phyloP scores from a whole-genome alignment of 37 sponge, comb jelly and placozoan species.

The Diacarnus erythraeanus region DNA sequence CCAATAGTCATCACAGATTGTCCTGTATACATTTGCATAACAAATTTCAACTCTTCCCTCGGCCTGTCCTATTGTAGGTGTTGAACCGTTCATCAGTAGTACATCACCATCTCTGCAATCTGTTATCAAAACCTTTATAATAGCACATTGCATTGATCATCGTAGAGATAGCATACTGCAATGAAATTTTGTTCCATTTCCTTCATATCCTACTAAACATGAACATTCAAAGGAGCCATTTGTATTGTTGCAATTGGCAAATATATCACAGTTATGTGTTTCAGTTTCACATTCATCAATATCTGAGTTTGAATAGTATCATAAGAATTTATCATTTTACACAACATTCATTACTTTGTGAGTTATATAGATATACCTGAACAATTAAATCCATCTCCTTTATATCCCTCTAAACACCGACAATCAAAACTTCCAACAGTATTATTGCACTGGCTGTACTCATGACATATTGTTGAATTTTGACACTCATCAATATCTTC shows the following conservation, averaged over 20 bases:
- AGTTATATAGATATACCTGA: too few species aligned
- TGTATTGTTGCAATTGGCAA: slow-evolving; percentile 23
- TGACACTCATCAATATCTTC: slow-evolving; percentile 40
- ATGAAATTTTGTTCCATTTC: slow-evolving; percentile 8
- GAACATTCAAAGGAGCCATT: slow-evolving; percentile 18
- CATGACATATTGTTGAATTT: not conserved
- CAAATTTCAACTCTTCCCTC: slow-evolving; percentile 23
- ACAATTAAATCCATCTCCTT: slow-evolving; percentile 21
- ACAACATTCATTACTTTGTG: too few species aligned
- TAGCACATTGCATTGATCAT: too few species aligned
- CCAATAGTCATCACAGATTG: slow-evolving; percentile 28
- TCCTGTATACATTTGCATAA: not conserved
- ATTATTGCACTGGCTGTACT: slow-evolving; percentile 5
- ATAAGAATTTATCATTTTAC: not conserved
- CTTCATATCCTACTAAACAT: slow-evolving; percentile 17
- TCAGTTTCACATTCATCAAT: slow-evolving; percentile 12
- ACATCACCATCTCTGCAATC: slow-evolving; percentile 37
- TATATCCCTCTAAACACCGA: slow-evolving; percentile 16
- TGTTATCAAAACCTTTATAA: too few species aligned
- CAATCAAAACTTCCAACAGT: slow-evolving; percentile 19
- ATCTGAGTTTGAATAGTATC: slow-evolving; percentile 1
- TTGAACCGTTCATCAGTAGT: slow-evolving; percentile 19
- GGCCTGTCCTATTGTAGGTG: not conserved
- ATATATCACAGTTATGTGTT: not conserved
- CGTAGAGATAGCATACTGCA: too few species aligned